Evolutionary conservation across 2,113 vertebrate genomes (phyloP).

Genomic region (Gopherus evgoodei): DNA sequence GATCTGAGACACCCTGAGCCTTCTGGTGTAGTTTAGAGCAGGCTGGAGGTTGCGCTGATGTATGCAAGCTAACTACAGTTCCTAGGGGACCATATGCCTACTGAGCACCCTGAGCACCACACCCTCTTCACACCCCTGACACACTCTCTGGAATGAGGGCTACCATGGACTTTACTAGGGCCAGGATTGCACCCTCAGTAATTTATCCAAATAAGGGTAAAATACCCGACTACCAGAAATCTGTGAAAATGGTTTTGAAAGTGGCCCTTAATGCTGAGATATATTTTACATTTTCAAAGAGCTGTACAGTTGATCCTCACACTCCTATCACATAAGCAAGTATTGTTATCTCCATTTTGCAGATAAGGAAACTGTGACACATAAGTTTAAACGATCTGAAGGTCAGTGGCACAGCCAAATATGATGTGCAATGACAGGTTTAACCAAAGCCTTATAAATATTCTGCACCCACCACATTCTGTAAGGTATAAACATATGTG

Average conservation of each 20-base stretch:
- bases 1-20: background rate
- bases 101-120: background rate
- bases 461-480: background rate
- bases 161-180: background rate
- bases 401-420: background rate
- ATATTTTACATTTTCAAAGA: background rate
- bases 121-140: background rate
- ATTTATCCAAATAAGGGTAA: background rate
- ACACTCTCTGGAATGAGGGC: background rate
- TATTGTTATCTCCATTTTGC: background rate
- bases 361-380: background rate
- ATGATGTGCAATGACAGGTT: accelerated
- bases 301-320: background rate
- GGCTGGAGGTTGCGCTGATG: background rate
- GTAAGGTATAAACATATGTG: background rate
- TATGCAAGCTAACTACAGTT: background rate
- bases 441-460: background rate
- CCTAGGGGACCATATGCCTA: background rate
- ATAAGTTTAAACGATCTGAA: background rate
- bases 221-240: background rate
- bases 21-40: background rate
- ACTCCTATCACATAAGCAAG: background rate
- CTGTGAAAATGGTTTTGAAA: background rate
- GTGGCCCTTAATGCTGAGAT: background rate
- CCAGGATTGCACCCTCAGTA: background rate